Percentiles rank a stretch among this genome's conserved stretches.
Evolutionary conservation across 2,888 invertebrate genomes (phyloP).

Genomic region (Scaptomyza caliginosa): DNA sequence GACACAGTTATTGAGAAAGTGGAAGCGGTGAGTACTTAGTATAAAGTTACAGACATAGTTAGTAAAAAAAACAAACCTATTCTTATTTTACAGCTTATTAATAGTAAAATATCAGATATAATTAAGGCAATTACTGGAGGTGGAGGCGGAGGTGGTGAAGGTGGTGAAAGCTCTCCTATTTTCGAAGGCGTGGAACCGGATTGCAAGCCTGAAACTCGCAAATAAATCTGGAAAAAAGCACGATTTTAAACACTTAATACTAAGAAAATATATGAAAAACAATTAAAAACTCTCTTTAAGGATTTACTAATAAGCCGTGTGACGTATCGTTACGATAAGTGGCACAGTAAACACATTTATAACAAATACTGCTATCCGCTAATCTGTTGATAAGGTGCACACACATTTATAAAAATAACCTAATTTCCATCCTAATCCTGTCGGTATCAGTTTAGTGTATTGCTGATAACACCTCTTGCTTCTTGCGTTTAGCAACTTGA

Average conservation of each 20-base stretch:
- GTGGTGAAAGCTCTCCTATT: conserved; percentile 65
- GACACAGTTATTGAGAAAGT: conserved; percentile 43
- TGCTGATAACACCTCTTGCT: conserved; percentile 37
- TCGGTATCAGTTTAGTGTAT: conserved; percentile 38
- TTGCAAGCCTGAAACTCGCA: conserved; percentile 58
- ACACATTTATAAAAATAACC: conserved; percentile 30
- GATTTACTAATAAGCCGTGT: conserved; percentile 23
- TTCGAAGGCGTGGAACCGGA: conserved; percentile 80
- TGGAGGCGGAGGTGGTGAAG: conserved; percentile 51
- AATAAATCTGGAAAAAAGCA: conserved; percentile 39
- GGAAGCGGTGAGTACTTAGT: conserved; percentile 62
- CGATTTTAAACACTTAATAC: neutral
- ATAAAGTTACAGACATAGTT: neutral
- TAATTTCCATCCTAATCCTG: conserved; percentile 52
- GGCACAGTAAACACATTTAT: conserved; percentile 27
- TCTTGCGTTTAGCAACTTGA: conserved; percentile 33
- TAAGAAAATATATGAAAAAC: neutral
- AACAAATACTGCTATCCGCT: conserved; percentile 14
- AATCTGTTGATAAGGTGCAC: conserved; percentile 44
- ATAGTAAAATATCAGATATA: conserved; percentile 66
- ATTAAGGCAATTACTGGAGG: conserved; percentile 66
- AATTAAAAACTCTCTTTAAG: neutral
- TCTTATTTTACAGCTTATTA: conserved; percentile 62
- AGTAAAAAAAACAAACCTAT: neutral
- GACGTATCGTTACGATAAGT: conserved; percentile 27